Evolutionary conservation across 2,113 vertebrate species (phyloP).

Genomic region (Odontophorus gujanensis): DNA sequence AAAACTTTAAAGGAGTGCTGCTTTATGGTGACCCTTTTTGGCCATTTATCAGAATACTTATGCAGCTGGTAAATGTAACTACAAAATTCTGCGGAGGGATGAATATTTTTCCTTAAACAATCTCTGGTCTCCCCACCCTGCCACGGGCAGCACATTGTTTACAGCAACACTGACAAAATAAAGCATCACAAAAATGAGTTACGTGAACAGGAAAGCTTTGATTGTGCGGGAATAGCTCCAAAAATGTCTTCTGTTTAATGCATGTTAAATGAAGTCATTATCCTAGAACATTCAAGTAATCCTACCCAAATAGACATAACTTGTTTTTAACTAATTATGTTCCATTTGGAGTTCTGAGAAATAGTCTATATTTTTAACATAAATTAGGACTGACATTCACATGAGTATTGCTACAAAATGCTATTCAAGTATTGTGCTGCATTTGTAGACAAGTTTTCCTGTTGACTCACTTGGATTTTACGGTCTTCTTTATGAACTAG

Average conservation of each 20-base stretch:
- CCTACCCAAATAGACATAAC: slow-evolving; percentile 31
- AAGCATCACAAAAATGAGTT: slow-evolving; percentile 60
- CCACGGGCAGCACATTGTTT: slow-evolving; percentile 47
- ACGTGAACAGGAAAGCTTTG: slow-evolving; percentile 53
- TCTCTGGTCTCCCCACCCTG: slow-evolving; percentile 23
- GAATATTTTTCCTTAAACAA: slow-evolving; percentile 54
- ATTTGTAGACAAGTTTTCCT: slow-evolving; percentile 19
- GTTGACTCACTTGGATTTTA: slow-evolving; percentile 45
- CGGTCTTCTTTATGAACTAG: not conserved
- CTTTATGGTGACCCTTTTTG: slow-evolving; percentile 62
- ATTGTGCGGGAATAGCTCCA: slow-evolving; percentile 49
- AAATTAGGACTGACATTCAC: slow-evolving; percentile 18
- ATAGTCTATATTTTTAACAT: not conserved
- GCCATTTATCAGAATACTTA: slow-evolving; percentile 55
- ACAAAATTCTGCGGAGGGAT: slow-evolving; percentile 36
- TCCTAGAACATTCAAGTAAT: slow-evolving; percentile 45
- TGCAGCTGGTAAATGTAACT: slow-evolving; percentile 57
- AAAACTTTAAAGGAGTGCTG: slow-evolving; percentile 63
- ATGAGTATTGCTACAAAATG: not conserved
- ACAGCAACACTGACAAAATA: slow-evolving; percentile 64
- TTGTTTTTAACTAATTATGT: not conserved
- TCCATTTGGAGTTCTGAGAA: slow-evolving; percentile 45
- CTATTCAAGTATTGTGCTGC: not conserved
- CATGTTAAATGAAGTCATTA: slow-evolving; percentile 54
- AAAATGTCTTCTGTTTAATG: slow-evolving; percentile 42